Evolutionary conservation across 1,140 invertebrate genomes (phyloP).

Genomic region (Macrotrachela quadricornifera): DNA sequence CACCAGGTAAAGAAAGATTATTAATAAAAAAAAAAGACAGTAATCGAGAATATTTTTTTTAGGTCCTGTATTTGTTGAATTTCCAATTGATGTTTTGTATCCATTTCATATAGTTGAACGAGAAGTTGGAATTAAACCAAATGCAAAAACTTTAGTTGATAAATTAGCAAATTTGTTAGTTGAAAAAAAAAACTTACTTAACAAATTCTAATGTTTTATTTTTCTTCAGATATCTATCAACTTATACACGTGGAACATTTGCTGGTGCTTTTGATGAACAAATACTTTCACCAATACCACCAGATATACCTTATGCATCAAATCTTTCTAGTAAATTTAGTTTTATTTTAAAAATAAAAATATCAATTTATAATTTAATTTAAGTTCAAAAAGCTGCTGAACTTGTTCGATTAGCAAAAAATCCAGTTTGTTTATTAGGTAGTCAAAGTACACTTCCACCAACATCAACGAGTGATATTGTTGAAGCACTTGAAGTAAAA

Average conservation of each 20-base stretch:
- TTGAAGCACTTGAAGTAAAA: constrained; percentile 32
- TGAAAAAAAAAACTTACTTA: constrained; percentile 13
- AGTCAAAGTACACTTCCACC: constrained; percentile 41
- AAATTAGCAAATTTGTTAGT: too few relatives aligned
- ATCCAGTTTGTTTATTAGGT: constrained; percentile 40
- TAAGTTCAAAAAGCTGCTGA: constrained; percentile 33
- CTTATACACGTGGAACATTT: constrained; percentile 33
- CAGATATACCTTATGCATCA: constrained; percentile 19
- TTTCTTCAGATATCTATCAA: constrained; percentile 34
- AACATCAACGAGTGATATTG: constrained; percentile 30
- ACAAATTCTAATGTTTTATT: constrained; percentile 6
- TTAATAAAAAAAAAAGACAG: too few relatives aligned
- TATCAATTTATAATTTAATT: constrained; percentile 5
- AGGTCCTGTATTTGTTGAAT: constrained; percentile 43
- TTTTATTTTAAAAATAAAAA: too few relatives aligned
- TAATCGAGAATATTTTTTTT: too few relatives aligned
- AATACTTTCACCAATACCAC: constrained; percentile 14
- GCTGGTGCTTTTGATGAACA: constrained; percentile 35
- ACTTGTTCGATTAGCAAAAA: constrained; percentile 34
- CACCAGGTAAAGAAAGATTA: constrained; percentile 26
- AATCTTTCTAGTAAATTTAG: not conserved
- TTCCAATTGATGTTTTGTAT: constrained; percentile 45
- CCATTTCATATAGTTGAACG: constrained; percentile 37
- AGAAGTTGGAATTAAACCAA: constrained; percentile 35
- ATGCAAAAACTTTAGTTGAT: constrained; percentile 14